Conservation (phyloP, 1,140 invertebrate genomes). For the Drosophila teissieri region DNA sequence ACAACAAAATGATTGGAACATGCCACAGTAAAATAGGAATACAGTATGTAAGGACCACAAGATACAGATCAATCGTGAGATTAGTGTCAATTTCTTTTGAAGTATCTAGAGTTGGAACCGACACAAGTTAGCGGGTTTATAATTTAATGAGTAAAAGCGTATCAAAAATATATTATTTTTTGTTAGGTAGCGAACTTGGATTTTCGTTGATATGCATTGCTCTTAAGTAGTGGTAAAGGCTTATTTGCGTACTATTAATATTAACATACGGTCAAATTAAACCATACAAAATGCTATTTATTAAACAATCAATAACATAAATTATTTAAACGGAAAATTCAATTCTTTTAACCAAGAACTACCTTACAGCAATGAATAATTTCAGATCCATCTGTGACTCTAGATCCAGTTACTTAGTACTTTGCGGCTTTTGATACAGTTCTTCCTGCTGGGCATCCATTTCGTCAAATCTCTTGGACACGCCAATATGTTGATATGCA, state of each 20-base stretch:
- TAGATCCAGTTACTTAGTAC: conserved; percentile 10
- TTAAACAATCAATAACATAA: not conserved
- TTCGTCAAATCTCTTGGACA: not conserved
- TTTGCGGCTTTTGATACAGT: conserved; percentile 23
- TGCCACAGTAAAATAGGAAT: conserved; percentile 53
- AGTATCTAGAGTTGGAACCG: conserved; percentile 19
- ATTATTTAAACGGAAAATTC: not conserved
- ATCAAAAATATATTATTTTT: conserved; percentile 59
- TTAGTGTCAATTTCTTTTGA: not conserved
- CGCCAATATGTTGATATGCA: conserved; percentile 21
- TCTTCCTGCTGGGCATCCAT: conserved; percentile 7
- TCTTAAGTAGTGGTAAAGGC: no score
- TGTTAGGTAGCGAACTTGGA: not conserved
- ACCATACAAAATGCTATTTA: not conserved
- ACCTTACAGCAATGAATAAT: conserved; percentile 1
- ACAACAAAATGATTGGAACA: conserved; percentile 57
- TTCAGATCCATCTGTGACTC: not conserved
- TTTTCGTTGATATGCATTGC: not conserved
- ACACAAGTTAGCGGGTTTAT: not conserved
- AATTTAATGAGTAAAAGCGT: conserved; percentile 53
- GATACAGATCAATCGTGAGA: conserved; percentile 9
- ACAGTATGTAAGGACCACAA: conserved; percentile 26
- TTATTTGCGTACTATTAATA: not conserved
- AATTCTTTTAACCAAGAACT: not conserved
- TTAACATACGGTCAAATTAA: not conserved